Evolutionary conservation across 2,797 vertebrate genomes (phyloP).

Genomic region (Enteromius unitaeniatus): DNA sequence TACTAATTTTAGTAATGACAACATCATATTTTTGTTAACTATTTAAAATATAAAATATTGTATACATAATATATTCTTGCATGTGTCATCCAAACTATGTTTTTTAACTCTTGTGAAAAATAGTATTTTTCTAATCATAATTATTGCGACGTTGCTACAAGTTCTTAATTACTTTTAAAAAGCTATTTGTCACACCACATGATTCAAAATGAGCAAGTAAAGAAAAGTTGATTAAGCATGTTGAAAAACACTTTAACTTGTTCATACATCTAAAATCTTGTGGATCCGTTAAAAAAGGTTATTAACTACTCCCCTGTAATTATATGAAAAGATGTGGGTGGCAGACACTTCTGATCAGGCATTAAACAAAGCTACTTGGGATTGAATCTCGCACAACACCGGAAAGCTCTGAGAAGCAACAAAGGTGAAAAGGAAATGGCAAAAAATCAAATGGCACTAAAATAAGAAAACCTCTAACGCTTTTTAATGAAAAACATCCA

Average conservation of each 20-base stretch:
- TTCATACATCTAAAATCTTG: neutral
- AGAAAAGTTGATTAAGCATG: neutral
- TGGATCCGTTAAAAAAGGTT: neutral
- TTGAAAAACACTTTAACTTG: neutral
- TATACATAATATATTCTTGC: neutral
- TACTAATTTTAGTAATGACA: neutral
- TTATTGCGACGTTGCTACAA: neutral
- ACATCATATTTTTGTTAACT: neutral
- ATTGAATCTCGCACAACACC: neutral
- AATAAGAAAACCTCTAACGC: slow-evolving; percentile 7
- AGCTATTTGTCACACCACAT: neutral
- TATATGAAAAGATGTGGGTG: neutral
- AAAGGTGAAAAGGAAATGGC: neutral
- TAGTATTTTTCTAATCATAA: neutral
- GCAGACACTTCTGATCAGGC: neutral
- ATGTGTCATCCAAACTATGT: neutral
- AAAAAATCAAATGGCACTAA: slow-evolving; percentile 2
- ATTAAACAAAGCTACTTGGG: neutral
- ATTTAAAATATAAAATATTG: neutral
- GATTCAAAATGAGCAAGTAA: neutral
- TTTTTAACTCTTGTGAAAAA: slow-evolving; percentile 1
- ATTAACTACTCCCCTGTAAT: neutral
- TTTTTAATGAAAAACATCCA: neutral
- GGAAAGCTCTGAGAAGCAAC: neutral
- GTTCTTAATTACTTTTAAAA: neutral